Evolutionary conservation across 1,140 invertebrate species (phyloP).

Genomic region (Panagrolaimus sp.): DNA sequence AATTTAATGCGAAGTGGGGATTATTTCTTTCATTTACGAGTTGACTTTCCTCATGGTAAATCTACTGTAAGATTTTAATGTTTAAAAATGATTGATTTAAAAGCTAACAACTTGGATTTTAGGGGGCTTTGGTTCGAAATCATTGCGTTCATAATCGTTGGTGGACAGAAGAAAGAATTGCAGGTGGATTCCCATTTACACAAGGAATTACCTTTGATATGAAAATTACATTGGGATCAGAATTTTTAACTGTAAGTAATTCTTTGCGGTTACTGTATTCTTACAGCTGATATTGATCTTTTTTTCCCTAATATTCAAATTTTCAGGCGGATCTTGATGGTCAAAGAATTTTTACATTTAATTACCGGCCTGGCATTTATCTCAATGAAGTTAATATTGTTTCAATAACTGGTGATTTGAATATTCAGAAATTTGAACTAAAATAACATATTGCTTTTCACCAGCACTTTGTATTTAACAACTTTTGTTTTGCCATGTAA

Average conservation of each 20-base stretch:
- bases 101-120: too few species aligned
- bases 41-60: slow-evolving; percentile 36
- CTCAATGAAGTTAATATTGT: neutral
- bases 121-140: neutral
- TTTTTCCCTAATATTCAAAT: too few species aligned
- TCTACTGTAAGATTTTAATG: too few species aligned
- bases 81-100: too few species aligned
- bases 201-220: slow-evolving; percentile 3
- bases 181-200: neutral
- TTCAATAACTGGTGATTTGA: neutral
- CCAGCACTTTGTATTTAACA: neutral
- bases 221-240: neutral
- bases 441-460: neutral
- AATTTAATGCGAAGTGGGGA: slow-evolving; percentile 34
- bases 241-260: neutral
- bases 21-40: slow-evolving; percentile 44
- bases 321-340: neutral
- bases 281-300: too few species aligned
- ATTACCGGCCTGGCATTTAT: neutral
- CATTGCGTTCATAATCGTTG: slow-evolving; percentile 1
- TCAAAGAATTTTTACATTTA: neutral
- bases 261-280: too few species aligned
- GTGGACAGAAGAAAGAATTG: neutral
- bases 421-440: neutral
- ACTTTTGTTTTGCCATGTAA: neutral